phyloP scores from a whole-genome alignment of 2,888 invertebrate genomes.

The Monoplex corrugatus region DNA sequence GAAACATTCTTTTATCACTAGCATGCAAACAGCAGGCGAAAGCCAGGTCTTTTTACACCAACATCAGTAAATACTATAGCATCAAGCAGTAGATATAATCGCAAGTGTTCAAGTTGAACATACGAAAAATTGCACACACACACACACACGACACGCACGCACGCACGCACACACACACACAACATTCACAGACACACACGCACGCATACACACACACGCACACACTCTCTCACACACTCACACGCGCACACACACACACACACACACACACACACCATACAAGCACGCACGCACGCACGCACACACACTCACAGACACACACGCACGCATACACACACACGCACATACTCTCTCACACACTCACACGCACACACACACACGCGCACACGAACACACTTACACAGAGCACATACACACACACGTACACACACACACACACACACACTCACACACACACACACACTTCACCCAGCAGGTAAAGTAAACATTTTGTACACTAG shows the following conservation, averaged over 20 bases:
- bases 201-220: neutral
- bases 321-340: neutral
- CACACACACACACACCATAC: neutral
- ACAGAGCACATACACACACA: neutral
- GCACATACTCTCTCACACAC: too few species aligned
- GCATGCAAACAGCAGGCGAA: too few species aligned
- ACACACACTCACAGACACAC: neutral
- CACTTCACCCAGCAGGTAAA: too few species aligned
- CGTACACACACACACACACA: neutral
- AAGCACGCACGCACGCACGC: neutral
- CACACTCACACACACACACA: conserved; percentile 13
- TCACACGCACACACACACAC: neutral
- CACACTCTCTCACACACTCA: neutral
- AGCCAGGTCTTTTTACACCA: too few species aligned
- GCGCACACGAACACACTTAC: neutral
- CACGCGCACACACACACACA: neutral
- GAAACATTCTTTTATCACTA: too few species aligned
- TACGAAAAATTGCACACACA: too few species aligned
- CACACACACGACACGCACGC: neutral
- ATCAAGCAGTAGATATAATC: too few species aligned
- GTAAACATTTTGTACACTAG: too few species aligned
- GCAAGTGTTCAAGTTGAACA: too few species aligned
- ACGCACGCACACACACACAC: neutral
- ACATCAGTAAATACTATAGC: too few species aligned
- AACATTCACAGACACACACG: neutral